Evolutionary conservation across 2,888 invertebrate species (phyloP).

Genomic region (Tetanocera ferruginea): DNA sequence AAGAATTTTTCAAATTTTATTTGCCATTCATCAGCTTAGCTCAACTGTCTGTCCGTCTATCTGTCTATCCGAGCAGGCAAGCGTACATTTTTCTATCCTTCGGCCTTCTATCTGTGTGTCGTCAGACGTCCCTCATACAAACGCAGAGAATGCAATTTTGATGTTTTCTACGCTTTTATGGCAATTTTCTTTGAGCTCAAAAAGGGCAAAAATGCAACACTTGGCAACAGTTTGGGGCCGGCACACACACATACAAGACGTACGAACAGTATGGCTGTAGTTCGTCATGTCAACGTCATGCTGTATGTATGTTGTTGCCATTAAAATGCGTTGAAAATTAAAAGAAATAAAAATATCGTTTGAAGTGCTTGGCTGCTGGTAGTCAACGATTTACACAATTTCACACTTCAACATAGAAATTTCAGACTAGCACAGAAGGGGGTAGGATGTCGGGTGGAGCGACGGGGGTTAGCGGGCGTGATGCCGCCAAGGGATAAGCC

Average conservation of each 20-base stretch:
- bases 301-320: constrained; percentile 41
- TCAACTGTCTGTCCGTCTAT: background rate
- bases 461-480: background rate
- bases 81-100: background rate
- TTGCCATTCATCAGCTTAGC: constrained; percentile 43
- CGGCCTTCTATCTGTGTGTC: background rate
- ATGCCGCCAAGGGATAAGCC: background rate
- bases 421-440: background rate
- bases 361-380: constrained; percentile 32
- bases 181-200: constrained; percentile 37
- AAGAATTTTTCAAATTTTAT: constrained; percentile 37
- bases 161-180: constrained; percentile 38
- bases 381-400: constrained; percentile 35
- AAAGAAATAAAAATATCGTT: background rate
- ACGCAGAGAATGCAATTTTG: constrained; percentile 29
- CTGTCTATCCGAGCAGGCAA: background rate
- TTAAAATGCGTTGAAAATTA: constrained; percentile 45
- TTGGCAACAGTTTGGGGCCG: constrained; percentile 15
- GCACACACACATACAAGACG: constrained; percentile 22
- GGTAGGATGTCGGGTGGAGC: background rate
- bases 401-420: constrained; percentile 27
- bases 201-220: constrained; percentile 42
- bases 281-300: constrained; percentile 62
- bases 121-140: background rate
- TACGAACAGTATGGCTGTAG: constrained; percentile 48